Evolutionary conservation across 2,113 vertebrate genomes (phyloP).

Genomic region (Oreocharis arfaki): DNA sequence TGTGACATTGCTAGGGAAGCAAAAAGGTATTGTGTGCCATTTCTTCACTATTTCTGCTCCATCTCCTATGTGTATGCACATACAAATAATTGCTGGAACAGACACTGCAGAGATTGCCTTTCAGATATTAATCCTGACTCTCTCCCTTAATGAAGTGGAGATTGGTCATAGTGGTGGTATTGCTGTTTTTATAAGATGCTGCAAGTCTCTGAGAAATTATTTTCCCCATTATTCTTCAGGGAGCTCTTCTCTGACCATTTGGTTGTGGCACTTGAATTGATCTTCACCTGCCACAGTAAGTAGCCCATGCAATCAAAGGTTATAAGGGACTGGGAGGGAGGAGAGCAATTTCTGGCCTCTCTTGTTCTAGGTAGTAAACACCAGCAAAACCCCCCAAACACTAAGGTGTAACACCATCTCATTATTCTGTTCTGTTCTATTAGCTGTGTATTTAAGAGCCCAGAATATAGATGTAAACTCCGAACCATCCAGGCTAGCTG

Average conservation of each 20-base stretch:
- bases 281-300: not conserved
- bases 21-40: constrained; percentile 4
- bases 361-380: not conserved
- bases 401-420: not conserved
- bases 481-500: constrained; percentile 41
- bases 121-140: not conserved
- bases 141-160: not conserved
- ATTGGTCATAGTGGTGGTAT: not conserved
- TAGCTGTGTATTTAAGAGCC: constrained; percentile 4
- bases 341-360: not conserved
- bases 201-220: not conserved
- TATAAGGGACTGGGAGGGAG: not conserved
- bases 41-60: not conserved
- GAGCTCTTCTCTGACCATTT: not conserved
- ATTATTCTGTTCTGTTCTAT: not conserved
- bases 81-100: constrained; percentile 24
- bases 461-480: not conserved
- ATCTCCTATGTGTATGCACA: not conserved
- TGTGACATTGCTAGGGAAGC: constrained; percentile 61
- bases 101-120: not conserved
- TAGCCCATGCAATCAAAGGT: not conserved
- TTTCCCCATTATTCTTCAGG: not conserved
- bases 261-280: not conserved
- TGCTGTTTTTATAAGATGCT: not conserved
- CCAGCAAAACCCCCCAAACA: not conserved